A percentile compares a stretch with the other conserved stretches of the same genome.
Evolutionary conservation across 2,113 vertebrate genomes (phyloP).

Genomic region (Triplophysa dalaica): DNA sequence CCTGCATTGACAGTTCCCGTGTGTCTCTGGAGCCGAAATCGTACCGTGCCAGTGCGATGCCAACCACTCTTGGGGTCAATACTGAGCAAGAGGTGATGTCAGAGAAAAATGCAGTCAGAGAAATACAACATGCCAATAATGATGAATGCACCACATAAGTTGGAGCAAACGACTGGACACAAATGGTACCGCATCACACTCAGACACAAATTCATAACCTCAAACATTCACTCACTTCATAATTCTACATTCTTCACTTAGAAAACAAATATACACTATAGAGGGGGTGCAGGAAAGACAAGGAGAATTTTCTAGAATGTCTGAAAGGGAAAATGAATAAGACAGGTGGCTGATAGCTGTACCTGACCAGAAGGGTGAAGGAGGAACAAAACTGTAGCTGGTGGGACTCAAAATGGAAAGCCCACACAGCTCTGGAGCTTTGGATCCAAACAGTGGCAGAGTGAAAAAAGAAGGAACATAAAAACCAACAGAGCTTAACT

Average conservation of each 20-base stretch:
- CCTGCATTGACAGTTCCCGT: conserved; percentile 83
- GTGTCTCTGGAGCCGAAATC: conserved; percentile 91
- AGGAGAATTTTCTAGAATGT: not conserved
- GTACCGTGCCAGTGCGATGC: conserved; percentile 88
- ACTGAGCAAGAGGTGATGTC: conserved; percentile 64
- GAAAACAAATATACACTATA: not conserved
- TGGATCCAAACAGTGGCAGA: conserved; percentile 67
- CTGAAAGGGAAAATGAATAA: conserved; percentile 66
- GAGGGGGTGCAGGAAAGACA: conserved; percentile 1
- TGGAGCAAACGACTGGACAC: not conserved
- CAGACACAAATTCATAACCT: not conserved
- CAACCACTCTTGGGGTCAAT: conserved; percentile 84
- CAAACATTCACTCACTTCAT: not conserved
- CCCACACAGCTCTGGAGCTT: conserved; percentile 84
- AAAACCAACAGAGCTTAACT: conserved; percentile 48
- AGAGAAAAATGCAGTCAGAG: not conserved
- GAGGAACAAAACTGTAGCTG: conserved; percentile 93
- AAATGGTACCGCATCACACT: conserved; percentile 3
- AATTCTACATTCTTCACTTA: not conserved
- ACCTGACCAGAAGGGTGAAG: conserved; percentile 98
- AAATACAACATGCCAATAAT: not conserved
- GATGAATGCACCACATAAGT: not conserved
- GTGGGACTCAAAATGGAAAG: conserved; percentile 89
- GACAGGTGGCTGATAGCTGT: conserved; percentile 76
- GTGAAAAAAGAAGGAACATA: conserved; percentile 60